These are phyloP conservation scores for Sceloporus tristichus DNA, from an alignment of 2,113 vertebrate species.

Conservation along the genomic window DNA sequence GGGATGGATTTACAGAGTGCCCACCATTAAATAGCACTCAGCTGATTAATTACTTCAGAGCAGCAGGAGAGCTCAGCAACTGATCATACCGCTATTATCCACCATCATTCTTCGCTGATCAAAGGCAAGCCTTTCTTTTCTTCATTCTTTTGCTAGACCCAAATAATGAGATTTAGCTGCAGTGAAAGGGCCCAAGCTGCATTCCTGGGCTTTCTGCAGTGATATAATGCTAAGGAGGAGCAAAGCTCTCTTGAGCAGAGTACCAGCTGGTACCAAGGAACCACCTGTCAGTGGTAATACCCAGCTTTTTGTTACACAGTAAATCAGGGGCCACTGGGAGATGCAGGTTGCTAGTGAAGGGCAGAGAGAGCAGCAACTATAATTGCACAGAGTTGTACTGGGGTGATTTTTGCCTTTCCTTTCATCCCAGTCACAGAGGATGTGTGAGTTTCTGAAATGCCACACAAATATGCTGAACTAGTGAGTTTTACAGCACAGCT, in stretches of 20 bases:
- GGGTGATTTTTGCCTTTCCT: background rate
- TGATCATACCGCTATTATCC: constrained; percentile 28
- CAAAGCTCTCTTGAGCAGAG: background rate
- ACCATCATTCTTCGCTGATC: background rate
- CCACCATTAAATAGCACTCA: background rate
- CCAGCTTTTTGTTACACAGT: background rate
- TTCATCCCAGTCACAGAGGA: constrained; percentile 5
- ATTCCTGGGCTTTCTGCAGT: constrained; percentile 16
- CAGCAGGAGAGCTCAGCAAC: constrained; percentile 21
- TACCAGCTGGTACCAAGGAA: constrained; percentile 25
- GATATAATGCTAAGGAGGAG: constrained; percentile 10
- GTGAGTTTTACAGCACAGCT: constrained; percentile 3
- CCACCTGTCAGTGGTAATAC: constrained; percentile 22
- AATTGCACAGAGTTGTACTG: background rate
- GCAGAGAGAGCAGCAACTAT: constrained; percentile 9
- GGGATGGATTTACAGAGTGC: constrained; percentile 30
- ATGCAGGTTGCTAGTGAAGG: background rate
- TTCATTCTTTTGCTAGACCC: background rate
- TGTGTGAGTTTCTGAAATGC: constrained; percentile 2
- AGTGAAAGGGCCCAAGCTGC: constrained; percentile 4
- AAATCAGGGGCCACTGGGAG: constrained; percentile 8
- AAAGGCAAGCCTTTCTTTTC: constrained; percentile 24
- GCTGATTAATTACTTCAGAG: constrained; percentile 3
- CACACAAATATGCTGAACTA: constrained; percentile 18
- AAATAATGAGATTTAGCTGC: constrained; percentile 23